Conservation (phyloP, 2,888 invertebrate genomes). For the Ariolimax columbianus region DNA sequence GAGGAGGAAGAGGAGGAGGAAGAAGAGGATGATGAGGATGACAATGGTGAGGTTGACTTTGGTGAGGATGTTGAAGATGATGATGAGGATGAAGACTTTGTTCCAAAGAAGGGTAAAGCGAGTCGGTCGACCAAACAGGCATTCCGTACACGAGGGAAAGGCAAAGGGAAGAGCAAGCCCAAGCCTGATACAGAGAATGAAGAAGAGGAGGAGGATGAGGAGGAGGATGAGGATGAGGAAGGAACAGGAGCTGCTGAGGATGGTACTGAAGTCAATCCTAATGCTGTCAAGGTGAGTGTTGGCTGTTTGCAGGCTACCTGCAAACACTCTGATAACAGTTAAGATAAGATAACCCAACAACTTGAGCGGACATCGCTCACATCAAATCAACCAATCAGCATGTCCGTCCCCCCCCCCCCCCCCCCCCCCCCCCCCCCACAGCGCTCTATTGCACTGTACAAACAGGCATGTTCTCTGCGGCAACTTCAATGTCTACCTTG, state of each 20-base stretch:
- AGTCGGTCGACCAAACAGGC: neutral
- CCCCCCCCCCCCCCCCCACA: no score
- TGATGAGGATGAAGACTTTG: slow-evolving; percentile 36
- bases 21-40: slow-evolving; percentile 26
- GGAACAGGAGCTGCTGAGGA: neutral
- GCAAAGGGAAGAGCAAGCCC: slow-evolving; percentile 13
- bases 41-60: slow-evolving; percentile 31
- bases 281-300: slow-evolving; percentile 41
- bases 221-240: slow-evolving; percentile 34
- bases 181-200: neutral
- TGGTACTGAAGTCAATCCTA: slow-evolving; percentile 19
- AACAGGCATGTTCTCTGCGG: neutral
- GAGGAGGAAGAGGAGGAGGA: slow-evolving; percentile 10
- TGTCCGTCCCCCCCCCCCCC: no score
- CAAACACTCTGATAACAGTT: no score
- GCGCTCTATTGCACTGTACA: no score
- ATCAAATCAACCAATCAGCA: no score
- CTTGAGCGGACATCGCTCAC: no score
- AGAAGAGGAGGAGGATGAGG: slow-evolving; percentile 41
- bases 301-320: no score
- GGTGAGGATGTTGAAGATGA: slow-evolving; percentile 26
- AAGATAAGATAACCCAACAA: no score
- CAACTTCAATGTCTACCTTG: neutral
- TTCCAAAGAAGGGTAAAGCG: slow-evolving; percentile 33
- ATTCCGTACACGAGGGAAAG: neutral